phyloP scores from a whole-genome alignment of 2,888 invertebrate species.

The Matsumyia berberina region DNA sequence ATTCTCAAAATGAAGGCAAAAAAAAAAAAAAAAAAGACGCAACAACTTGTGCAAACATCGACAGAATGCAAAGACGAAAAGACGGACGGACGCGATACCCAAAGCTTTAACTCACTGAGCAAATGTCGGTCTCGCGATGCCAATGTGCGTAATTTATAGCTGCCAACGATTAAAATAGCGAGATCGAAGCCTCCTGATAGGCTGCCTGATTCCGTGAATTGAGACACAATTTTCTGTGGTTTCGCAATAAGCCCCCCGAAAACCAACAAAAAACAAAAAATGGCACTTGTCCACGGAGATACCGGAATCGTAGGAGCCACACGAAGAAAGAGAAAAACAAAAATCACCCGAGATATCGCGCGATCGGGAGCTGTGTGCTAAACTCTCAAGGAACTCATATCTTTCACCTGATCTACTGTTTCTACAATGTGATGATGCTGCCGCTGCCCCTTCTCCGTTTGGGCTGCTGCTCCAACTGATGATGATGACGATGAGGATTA shows the following conservation, averaged over 20 bases:
- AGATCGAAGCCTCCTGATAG: conserved; percentile 73
- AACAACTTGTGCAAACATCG: conserved; percentile 32
- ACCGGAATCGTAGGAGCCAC: conserved; percentile 73
- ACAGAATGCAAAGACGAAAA: conserved; percentile 55
- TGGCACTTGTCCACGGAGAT: conserved; percentile 69
- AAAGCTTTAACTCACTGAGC: conserved; percentile 72
- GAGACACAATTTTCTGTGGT: conserved; percentile 77
- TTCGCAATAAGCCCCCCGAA: conserved; percentile 52
- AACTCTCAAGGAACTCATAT: conserved; percentile 66
- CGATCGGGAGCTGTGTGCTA: conserved; percentile 70
- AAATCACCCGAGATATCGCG: conserved; percentile 63
- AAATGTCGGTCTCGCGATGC: conserved; percentile 70
- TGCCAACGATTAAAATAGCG: conserved; percentile 76
- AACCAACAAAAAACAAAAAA: conserved; percentile 17
- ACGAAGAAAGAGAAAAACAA: conserved; percentile 27
- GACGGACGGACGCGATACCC: conserved; percentile 20
- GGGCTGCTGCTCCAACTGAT: conserved; percentile 25
- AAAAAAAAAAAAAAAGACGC: not conserved
- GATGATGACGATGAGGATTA: conserved; percentile 37
- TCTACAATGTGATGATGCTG: conserved; percentile 72
- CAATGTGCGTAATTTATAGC: conserved; percentile 77
- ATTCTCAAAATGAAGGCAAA: conserved; percentile 11
- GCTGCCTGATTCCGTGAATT: conserved; percentile 77
- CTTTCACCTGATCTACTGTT: conserved; percentile 76
- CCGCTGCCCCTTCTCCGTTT: conserved; percentile 35